A percentile compares a stretch with the other conserved stretches of the same genome.
Conservation (phyloP, 2,888 invertebrate species). For the Drosophila ustulata region DNA sequence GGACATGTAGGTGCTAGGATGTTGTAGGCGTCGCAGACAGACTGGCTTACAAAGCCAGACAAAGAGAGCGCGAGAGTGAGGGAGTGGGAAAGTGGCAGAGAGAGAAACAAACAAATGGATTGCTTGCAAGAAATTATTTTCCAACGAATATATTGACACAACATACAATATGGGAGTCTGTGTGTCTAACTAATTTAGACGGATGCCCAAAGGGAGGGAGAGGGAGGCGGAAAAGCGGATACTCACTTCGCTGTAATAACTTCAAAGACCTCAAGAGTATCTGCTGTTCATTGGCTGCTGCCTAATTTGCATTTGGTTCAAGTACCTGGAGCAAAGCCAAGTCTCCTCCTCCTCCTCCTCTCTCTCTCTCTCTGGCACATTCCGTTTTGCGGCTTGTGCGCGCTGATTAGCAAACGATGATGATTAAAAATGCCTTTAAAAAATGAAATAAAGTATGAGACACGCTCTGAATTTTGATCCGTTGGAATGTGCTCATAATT, state of each 20-base stretch:
- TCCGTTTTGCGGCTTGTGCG: conserved; percentile 4
- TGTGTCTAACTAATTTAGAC: conserved; percentile 32
- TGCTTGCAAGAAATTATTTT: conserved; percentile 42
- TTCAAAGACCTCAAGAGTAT: conserved; percentile 51
- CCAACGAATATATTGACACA: conserved; percentile 10
- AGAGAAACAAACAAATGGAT: conserved; percentile 42
- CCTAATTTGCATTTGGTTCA: conserved; percentile 61
- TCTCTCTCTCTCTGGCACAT: not conserved
- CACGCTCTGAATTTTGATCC: conserved; percentile 59
- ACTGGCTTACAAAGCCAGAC: conserved; percentile 6
- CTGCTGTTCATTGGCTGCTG: conserved; percentile 38
- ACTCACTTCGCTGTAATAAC: conserved; percentile 62
- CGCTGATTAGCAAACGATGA: conserved; percentile 70
- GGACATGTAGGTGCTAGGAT: conserved; percentile 11
- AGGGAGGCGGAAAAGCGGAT: conserved; percentile 31
- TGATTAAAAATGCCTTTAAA: conserved; percentile 55
- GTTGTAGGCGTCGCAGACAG: conserved; percentile 35
- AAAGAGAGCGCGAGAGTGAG: not conserved
- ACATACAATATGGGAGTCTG: conserved; percentile 5
- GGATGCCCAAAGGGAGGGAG: not conserved
- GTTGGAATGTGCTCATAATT: conserved; percentile 71
- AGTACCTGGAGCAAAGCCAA: conserved; percentile 17
- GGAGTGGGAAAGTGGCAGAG: not conserved
- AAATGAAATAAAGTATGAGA: conserved; percentile 41
- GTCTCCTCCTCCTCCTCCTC: not conserved